Conservation (phyloP, 2,113 vertebrate genomes). For the Microtus montanus region DNA sequence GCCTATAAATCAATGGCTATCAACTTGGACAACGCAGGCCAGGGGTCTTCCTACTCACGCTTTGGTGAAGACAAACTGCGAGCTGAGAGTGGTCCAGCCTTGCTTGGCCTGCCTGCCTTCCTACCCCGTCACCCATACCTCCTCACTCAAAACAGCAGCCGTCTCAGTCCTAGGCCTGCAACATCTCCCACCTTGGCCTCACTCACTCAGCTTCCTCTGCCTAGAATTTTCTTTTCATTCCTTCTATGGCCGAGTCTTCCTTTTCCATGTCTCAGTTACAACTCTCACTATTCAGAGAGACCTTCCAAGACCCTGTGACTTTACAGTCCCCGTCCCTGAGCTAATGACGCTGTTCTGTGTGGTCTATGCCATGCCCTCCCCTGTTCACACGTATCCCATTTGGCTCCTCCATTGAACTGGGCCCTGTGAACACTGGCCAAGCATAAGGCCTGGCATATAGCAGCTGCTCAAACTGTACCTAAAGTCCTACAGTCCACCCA, state of each 20-base stretch:
- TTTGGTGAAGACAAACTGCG: not conserved
- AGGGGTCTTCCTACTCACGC: not conserved
- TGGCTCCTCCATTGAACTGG: not conserved
- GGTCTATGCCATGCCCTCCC: fast-evolving
- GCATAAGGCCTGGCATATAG: not conserved
- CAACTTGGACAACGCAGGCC: not conserved
- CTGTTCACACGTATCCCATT: fast-evolving
- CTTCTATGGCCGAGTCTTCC: not conserved
- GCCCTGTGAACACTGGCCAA: not conserved
- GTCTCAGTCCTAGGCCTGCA: not conserved
- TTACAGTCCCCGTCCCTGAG: not conserved
- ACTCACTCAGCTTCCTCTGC: not conserved
- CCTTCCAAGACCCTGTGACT: not conserved
- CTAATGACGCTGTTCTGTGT: fast-evolving
- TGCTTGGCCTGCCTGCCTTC: not conserved
- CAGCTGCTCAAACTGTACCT: not conserved
- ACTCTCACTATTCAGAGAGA: not conserved
- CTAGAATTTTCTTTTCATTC: not conserved
- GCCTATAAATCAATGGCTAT: not conserved
- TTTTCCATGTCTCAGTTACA: not conserved
- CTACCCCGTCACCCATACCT: not conserved
- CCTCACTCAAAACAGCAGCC: not conserved
- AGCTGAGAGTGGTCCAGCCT: not conserved
- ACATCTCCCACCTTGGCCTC: not conserved
- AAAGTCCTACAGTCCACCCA: not conserved